phyloP scores from a whole-genome alignment of 1,140 invertebrate species.

The Psix sp. region DNA sequence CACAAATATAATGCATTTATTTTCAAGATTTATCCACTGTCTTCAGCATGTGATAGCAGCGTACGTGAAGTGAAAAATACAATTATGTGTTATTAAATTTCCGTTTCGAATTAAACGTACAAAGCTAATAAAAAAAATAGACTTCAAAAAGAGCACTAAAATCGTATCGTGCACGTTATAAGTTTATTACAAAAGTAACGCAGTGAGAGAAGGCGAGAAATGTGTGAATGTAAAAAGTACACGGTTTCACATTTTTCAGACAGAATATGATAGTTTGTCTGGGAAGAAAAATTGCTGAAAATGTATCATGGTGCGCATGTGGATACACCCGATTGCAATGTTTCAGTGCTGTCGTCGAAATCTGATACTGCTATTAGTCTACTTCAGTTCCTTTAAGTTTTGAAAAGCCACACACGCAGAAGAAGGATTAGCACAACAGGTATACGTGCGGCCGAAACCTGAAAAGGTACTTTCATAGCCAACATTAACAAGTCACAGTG shows the following conservation, averaged over 20 bases:
- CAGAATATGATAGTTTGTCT: slow-evolving; percentile 40
- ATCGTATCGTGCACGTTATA: slow-evolving; percentile 7
- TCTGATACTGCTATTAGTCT: slow-evolving; percentile 58
- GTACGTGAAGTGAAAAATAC: not conserved
- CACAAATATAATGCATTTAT: too few relatives aligned
- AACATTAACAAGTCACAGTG: slow-evolving; percentile 53
- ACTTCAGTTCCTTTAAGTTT: slow-evolving; percentile 43
- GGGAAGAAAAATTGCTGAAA: slow-evolving; percentile 37
- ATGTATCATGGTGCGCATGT: slow-evolving; percentile 26
- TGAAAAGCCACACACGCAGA: slow-evolving; percentile 54
- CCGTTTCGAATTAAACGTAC: too few relatives aligned
- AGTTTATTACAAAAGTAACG: slow-evolving; percentile 19
- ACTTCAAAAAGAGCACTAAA: slow-evolving; percentile 1
- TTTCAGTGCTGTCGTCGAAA: slow-evolving; percentile 52
- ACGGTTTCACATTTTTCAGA: slow-evolving; percentile 41
- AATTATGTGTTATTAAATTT: too few relatives aligned
- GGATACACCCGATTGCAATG: slow-evolving; percentile 44
- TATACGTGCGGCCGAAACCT: slow-evolving; percentile 29
- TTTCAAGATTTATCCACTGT: too few relatives aligned
- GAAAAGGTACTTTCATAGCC: slow-evolving; percentile 52
- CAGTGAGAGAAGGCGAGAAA: slow-evolving; percentile 12
- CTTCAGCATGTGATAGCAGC: too few relatives aligned
- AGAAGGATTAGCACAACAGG: slow-evolving; percentile 49
- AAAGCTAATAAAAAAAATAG: slow-evolving; percentile 11
- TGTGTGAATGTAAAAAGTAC: slow-evolving; percentile 32